Evolutionary conservation across 2,888 invertebrate genomes (phyloP).

Genomic region (Choristoneura rosaceana): DNA sequence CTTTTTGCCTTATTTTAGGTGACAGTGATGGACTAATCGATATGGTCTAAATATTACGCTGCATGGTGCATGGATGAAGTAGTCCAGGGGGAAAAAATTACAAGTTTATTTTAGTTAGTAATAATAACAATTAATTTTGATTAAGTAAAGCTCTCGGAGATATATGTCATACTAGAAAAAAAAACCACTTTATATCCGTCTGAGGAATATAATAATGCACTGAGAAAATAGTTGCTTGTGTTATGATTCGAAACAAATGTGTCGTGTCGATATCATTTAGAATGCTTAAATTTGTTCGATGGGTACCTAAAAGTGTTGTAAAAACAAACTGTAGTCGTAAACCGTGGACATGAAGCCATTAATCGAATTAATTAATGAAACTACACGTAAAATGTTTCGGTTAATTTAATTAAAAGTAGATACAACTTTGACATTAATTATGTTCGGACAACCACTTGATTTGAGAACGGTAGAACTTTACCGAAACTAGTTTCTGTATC

Average conservation of each 20-base stretch:
- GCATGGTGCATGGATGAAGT: too few relatives aligned
- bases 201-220: too few relatives aligned
- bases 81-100: too few relatives aligned
- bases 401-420: constrained; percentile 10
- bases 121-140: too few relatives aligned
- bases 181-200: too few relatives aligned
- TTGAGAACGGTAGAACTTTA: not conserved
- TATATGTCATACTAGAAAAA: too few relatives aligned
- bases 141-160: too few relatives aligned
- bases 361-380: constrained; percentile 11
- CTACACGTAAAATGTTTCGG: constrained; percentile 2
- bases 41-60: too few relatives aligned
- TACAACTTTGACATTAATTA: not conserved
- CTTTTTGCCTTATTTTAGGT: not conserved
- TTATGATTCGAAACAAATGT: not conserved
- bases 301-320: not conserved
- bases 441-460: not conserved
- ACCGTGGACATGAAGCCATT: not conserved
- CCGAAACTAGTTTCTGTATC: not conserved
- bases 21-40: not conserved
- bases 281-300: not conserved
- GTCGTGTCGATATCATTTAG: not conserved
- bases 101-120: too few relatives aligned
- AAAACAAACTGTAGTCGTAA: constrained; percentile 12
- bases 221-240: not conserved